A percentile compares a stretch with the other conserved stretches of the same genome.
Evolutionary conservation across 2,113 vertebrate species (phyloP).

Genomic region (Phodopus roborovskii): DNA sequence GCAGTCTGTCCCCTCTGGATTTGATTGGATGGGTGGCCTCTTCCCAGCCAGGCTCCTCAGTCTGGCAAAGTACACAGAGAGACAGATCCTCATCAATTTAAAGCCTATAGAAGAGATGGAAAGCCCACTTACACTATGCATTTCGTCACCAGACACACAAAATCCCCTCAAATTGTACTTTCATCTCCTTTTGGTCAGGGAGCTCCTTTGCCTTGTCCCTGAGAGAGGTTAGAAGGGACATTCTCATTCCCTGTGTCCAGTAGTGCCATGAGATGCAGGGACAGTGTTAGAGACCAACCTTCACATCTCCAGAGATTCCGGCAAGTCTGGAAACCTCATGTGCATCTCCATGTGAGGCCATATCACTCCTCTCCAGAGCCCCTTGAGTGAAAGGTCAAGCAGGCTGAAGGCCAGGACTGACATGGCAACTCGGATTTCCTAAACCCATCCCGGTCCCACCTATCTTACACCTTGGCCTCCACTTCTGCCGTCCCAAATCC

Average conservation of each 20-base stretch:
- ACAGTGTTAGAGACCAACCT: not conserved
- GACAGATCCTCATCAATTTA: rapidly evolving
- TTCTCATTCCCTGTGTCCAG: not conserved
- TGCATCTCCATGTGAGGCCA: not conserved
- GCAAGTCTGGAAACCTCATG: not conserved
- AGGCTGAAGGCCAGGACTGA: not conserved
- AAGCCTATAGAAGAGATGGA: not conserved
- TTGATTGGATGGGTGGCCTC: too few species aligned
- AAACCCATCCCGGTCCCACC: not conserved
- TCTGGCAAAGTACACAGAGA: not conserved
- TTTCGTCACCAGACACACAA: not conserved
- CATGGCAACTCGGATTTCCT: not conserved
- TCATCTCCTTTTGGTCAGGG: too few species aligned
- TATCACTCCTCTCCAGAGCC: too few species aligned
- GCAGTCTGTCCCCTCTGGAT: not conserved
- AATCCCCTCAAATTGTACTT: not conserved
- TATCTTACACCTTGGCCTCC: not conserved
- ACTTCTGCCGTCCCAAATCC: not conserved
- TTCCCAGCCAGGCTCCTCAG: not conserved
- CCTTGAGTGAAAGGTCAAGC: not conserved
- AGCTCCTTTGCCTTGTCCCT: not conserved
- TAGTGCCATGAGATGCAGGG: not conserved
- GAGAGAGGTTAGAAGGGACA: not conserved
- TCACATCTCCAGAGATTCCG: not conserved
- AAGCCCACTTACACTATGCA: not conserved